Evolutionary conservation across 2,113 vertebrate species (phyloP).

Genomic region (Galeopterus variegatus): DNA sequence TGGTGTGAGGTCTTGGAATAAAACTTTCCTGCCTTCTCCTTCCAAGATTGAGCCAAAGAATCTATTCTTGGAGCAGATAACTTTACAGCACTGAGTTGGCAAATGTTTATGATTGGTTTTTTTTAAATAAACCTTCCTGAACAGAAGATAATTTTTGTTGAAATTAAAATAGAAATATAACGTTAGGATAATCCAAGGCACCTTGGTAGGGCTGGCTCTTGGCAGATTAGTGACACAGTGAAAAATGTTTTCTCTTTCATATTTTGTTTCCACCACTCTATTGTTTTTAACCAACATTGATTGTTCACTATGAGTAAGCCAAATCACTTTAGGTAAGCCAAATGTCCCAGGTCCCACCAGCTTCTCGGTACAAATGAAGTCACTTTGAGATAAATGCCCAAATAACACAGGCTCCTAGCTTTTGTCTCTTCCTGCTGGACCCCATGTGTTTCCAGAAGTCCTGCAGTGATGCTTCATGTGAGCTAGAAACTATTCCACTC

Average conservation of each 20-base stretch:
- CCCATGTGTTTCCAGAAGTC: neutral
- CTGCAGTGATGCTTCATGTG: neutral
- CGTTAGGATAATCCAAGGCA: neutral
- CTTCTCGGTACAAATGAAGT: neutral
- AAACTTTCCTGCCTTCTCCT: neutral
- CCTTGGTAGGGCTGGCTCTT: neutral
- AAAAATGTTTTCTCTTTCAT: neutral
- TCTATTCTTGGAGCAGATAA: conserved; percentile 54
- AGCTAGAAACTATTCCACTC: neutral
- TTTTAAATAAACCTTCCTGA: conserved; percentile 38
- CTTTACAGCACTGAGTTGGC: conserved; percentile 22
- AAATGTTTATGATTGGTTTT: conserved; percentile 50
- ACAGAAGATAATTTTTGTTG: conserved; percentile 50
- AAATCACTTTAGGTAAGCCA: neutral
- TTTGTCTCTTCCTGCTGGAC: neutral
- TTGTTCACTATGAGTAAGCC: neutral
- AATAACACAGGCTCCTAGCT: neutral
- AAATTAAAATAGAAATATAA: conserved; percentile 41
- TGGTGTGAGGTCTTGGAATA: conserved; percentile 10
- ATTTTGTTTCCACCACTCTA: neutral
- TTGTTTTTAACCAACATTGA: neutral
- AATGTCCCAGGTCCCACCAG: neutral
- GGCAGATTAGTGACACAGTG: neutral
- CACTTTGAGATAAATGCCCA: neutral
- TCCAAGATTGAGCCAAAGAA: neutral